Conservation (phyloP, 2,888 invertebrate genomes). For the Oligia strigilis region DNA sequence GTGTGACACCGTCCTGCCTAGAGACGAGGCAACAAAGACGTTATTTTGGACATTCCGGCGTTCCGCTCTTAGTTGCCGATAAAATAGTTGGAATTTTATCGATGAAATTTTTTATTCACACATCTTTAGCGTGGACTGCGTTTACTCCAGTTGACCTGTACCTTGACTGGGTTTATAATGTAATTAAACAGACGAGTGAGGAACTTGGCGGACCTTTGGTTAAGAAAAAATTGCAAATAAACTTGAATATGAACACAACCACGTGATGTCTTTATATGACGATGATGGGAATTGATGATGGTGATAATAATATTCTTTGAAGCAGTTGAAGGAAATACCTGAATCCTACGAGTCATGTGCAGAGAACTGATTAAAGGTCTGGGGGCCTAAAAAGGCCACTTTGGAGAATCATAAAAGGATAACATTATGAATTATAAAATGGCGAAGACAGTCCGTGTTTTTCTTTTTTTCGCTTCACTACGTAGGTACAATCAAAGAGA, state of each 20-base stretch:
- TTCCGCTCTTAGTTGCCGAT: constrained; percentile 5
- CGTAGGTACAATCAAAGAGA: no score
- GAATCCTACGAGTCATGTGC: neutral
- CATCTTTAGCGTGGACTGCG: neutral
- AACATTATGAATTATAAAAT: no score
- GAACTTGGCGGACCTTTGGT: neutral
- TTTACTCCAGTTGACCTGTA: constrained; percentile 16
- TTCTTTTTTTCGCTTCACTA: no score
- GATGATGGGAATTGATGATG: neutral
- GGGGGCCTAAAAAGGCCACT: no score
- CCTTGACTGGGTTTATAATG: constrained; percentile 10
- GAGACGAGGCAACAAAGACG: no score
- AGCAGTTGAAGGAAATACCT: neutral
- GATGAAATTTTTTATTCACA: neutral
- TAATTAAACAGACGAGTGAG: neutral
- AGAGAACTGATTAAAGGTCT: neutral
- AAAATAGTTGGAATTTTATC: constrained; percentile 19
- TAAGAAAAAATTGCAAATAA: neutral
- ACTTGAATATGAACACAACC: neutral
- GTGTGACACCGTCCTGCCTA: constrained; percentile 1
- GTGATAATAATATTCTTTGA: neutral
- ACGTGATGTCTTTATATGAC: neutral
- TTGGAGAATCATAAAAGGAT: no score
- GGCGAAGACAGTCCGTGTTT: no score
- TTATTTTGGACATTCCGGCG: constrained; percentile 1